Conservation (phyloP, 1,140 invertebrate species). For the Drosophila sp. region DNA sequence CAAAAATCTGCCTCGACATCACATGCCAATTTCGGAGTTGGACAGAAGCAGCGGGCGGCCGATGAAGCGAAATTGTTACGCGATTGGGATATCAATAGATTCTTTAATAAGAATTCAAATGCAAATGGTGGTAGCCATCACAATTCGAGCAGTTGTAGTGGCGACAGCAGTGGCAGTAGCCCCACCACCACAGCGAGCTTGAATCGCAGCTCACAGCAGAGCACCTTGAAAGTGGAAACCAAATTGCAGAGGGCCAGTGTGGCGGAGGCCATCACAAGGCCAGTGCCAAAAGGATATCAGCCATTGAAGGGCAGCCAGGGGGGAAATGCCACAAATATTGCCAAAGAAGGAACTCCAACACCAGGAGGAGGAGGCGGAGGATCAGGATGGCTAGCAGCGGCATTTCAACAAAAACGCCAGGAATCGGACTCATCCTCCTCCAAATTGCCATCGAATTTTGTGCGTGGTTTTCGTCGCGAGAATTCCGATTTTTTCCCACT, state of each 20-base stretch:
- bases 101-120: slow-evolving; percentile 86
- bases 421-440: slow-evolving; percentile 85
- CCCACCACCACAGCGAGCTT: slow-evolving; percentile 62
- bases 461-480: slow-evolving; percentile 90
- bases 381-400: slow-evolving; percentile 19
- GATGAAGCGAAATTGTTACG: slow-evolving; percentile 85
- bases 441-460: slow-evolving; percentile 87
- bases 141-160: slow-evolving; percentile 5
- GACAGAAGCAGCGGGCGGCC: slow-evolving; percentile 35
- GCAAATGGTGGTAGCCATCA: slow-evolving; percentile 5
- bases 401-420: slow-evolving; percentile 85
- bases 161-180: slow-evolving; percentile 37
- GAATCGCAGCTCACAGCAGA: slow-evolving; percentile 68
- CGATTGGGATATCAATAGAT: slow-evolving; percentile 92
- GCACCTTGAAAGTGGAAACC: slow-evolving; percentile 74
- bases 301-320: slow-evolving; percentile 59
- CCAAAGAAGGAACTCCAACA: slow-evolving; percentile 50
- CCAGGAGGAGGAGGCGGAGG: slow-evolving; percentile 12
- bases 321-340: slow-evolving; percentile 49
- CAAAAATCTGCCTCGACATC: slow-evolving; percentile 82
- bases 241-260: slow-evolving; percentile 74
- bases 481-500: slow-evolving; percentile 91
- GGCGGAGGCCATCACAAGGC: slow-evolving; percentile 66
- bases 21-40: slow-evolving; percentile 52
- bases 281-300: slow-evolving; percentile 74